Base-by-base conservation (phyloP, 1,140 invertebrate genomes). In the Drosophila kepulauana region DNA sequence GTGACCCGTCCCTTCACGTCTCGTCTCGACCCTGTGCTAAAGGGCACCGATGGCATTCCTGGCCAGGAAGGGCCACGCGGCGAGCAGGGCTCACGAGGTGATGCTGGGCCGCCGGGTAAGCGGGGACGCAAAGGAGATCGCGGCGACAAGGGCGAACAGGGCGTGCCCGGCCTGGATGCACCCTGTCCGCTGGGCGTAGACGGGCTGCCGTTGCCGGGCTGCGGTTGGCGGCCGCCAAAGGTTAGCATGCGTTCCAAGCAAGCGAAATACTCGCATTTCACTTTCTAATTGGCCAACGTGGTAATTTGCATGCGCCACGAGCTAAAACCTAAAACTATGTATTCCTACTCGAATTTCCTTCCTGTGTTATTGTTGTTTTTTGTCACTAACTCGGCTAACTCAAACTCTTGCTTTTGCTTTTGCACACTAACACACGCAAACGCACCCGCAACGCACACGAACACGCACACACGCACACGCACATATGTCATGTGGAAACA, bases 151-250 rank as follows among this genome's bases (percentile, higher is more conserved):
- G 98, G 98, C 62, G 98, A 99, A 89, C 97, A 98, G 93, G 91
- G 92, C 79, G 97, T 99, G 75, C 98, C 98, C 11, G 98, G 98
- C 67, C 93, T 99, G 72, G 98, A 99, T 93, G 98, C 98, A 41
- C 98, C 98, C 1, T 99, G 98, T 94, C 98, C 98, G 63, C 94
- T 99, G 54, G 98, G 98, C 54, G 94, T 96, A 13, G 98, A 99
- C 93, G 98, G 98, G 68, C 94, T 99, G 81, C 98, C 98, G 66
- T 93, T 99, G 80, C 97, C 97, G 28, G 98, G 98, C 75, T 99
- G 98, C 94, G 98, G 97, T 71, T 98, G 97, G 97, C 95, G 97
- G 94, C 96, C 97, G 82, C 95, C 95, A 78, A 96, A 97, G 95
- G 96, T 97, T 94, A 92, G 88, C 91, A 92, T 91, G 90, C 69